A percentile compares a stretch with the other conserved stretches of the same genome.
Evolutionary conservation across 1,140 invertebrate genomes (phyloP).

Genomic region (Eumaeus atala): DNA sequence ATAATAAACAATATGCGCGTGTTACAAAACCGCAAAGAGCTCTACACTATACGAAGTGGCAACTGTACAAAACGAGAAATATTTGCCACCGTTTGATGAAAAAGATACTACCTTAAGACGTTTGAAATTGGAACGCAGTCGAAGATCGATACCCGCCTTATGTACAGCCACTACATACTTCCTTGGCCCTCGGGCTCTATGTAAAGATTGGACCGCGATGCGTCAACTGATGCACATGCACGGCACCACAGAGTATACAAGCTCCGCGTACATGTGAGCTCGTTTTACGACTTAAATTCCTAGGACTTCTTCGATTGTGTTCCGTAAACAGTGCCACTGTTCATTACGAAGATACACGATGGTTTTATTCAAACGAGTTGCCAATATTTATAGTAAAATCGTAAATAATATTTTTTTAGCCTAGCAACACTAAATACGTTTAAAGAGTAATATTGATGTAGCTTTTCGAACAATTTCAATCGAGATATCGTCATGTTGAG

Average conservation of each 20-base stretch:
- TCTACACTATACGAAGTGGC: background rate
- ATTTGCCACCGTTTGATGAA: conserved; percentile 8
- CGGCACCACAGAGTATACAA: conserved; percentile 42
- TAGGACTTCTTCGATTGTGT: conserved; percentile 30
- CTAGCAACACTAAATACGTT: conserved; percentile 8
- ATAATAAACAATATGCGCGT: no score
- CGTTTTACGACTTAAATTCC: conserved; percentile 33
- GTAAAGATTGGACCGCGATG: conserved; percentile 65
- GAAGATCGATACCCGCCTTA: conserved; percentile 66
- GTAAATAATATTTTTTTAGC: no score
- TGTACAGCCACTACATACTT: conserved; percentile 64
- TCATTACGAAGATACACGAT: conserved; percentile 8
- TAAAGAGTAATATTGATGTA: background rate
- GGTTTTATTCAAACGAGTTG: background rate
- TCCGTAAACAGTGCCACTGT: conserved; percentile 18
- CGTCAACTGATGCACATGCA: conserved; percentile 67
- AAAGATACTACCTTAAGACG: conserved; percentile 22
- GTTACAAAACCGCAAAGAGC: background rate
- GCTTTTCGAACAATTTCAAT: background rate
- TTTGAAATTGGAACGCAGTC: conserved; percentile 41
- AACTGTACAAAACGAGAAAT: conserved; percentile 5
- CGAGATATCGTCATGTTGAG: conserved; percentile 7
- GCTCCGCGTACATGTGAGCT: conserved; percentile 31
- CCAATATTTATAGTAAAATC: conserved; percentile 18
- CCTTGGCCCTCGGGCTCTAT: conserved; percentile 51